A percentile compares a stretch with the other conserved stretches of the same genome.
Conservation (phyloP, 2,797 vertebrate genomes). For the Hypotaenidia okinawae region DNA sequence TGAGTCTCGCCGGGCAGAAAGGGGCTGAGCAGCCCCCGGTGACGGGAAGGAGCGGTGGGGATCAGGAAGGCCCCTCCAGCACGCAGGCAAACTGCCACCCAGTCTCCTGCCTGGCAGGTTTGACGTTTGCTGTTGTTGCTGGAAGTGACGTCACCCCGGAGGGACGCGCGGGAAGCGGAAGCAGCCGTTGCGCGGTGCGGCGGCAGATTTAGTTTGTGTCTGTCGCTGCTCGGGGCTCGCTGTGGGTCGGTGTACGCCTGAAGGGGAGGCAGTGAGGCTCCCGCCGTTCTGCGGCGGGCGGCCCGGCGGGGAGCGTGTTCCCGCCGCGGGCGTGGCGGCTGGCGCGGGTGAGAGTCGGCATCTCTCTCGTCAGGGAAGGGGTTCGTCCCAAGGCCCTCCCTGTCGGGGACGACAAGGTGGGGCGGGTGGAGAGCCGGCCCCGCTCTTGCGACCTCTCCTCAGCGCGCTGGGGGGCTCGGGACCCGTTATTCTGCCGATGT, state of each 20-base stretch:
- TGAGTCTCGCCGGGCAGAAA: slow-evolving; percentile 53
- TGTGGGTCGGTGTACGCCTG: accelerated
- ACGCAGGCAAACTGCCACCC: neutral
- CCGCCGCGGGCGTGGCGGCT: neutral
- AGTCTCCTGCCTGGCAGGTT: neutral
- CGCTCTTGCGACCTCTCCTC: accelerated
- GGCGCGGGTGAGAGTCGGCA: neutral
- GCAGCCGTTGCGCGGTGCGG: accelerated
- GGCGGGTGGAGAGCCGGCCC: accelerated
- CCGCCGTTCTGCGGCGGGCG: neutral
- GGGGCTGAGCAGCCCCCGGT: neutral
- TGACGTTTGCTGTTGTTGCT: slow-evolving; percentile 81
- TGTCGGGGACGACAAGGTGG: too few species aligned
- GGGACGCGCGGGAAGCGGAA: slow-evolving; percentile 9
- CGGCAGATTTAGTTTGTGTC: neutral
- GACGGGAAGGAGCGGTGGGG: neutral
- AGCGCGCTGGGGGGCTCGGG: neutral
- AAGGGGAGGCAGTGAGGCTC: neutral
- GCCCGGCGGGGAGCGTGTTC: neutral
- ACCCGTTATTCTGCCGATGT: neutral
- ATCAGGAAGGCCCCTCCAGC: neutral
- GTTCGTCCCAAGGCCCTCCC: accelerated
- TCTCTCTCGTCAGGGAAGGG: too few species aligned
- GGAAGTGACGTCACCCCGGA: slow-evolving; percentile 73
- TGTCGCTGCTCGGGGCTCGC: accelerated